Base-by-base conservation (phyloP, 1,140 invertebrate genomes). In the Ectropis grisescens region DNA sequence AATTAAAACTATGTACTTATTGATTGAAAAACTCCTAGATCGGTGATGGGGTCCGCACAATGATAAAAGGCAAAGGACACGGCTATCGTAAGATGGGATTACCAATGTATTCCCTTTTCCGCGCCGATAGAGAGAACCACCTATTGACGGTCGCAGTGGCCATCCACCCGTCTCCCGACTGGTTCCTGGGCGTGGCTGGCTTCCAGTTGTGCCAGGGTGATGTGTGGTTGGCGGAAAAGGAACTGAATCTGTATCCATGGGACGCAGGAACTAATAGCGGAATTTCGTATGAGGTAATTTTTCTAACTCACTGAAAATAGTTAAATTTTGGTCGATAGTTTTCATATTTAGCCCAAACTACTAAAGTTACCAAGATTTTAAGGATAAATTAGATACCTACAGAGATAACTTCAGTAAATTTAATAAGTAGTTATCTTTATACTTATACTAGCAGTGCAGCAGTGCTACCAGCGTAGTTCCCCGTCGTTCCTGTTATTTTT, bases 31-130 rank as follows among this genome's bases (percentile, higher is more conserved):
- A n/a, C n/a, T 23, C 2, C 14, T 35, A 79, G 74, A 62, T 79
- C 16, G 65, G 71, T 5, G 52, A 60, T 33, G 69, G 69, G 13
- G 56, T 74, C 2, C 57, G 71, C 4, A 80, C 75, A 9, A 25
- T 80, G n/a, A 67, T 80, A 13, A 80, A 75, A 45, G 71, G 69
- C 1, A 76, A 75, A 47, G 71, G 71, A 1, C 68, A 76, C 14
- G 58, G 69, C 2, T 70, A 75, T 19, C 58, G 43, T 0, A 72
- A 69, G 33, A 76, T 76, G 75, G 50, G 30, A 11, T 50, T 49
- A 13, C 67, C 75, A 1, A 62, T 69, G 0, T 71, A 67, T 13
- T 51, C 71, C 1, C 64, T 71, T 43, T 68, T 76, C 33, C 58
- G 75, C 10, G 47, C 54, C 0, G 66, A 80, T 23, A 68, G 60